A percentile compares a stretch with the other conserved stretches of the same genome.
Evolutionary conservation across 2,113 vertebrate genomes (phyloP).

Genomic region (Sphyrna mokarran): DNA sequence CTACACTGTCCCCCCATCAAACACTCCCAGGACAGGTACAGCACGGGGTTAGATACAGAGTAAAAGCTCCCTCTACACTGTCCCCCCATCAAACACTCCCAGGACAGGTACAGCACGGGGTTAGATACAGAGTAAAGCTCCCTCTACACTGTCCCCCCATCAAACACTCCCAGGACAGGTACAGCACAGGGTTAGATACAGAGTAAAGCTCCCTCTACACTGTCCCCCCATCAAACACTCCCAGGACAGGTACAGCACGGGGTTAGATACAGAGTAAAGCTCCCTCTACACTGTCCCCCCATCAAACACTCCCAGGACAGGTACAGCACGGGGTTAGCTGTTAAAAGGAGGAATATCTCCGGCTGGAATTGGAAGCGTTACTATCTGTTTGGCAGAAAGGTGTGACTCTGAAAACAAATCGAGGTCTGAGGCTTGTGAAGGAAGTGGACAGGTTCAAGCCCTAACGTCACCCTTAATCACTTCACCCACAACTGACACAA

Average conservation of each 20-base stretch:
- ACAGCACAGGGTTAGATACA: not conserved
- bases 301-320: not conserved
- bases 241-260: not conserved
- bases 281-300: not conserved
- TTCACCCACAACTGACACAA: not conserved
- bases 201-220: not conserved
- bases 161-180: not conserved
- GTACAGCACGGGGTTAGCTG: not conserved
- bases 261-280: slow-evolving; percentile 3
- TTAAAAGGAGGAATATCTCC: not conserved
- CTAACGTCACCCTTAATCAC: not conserved
- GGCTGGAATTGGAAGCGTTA: not conserved
- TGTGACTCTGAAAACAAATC: not conserved
- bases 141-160: not conserved
- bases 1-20: not conserved
- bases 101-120: not conserved
- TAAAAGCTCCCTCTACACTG: not conserved
- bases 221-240: not conserved
- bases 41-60: not conserved
- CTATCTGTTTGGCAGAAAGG: too few relatives aligned
- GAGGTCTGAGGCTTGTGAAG: not conserved
- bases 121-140: not conserved
- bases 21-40: not conserved
- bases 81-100: not conserved
- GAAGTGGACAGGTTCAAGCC: not conserved